Conservation (phyloP, 2,797 vertebrate genomes). For the Manis crassicaudata region DNA sequence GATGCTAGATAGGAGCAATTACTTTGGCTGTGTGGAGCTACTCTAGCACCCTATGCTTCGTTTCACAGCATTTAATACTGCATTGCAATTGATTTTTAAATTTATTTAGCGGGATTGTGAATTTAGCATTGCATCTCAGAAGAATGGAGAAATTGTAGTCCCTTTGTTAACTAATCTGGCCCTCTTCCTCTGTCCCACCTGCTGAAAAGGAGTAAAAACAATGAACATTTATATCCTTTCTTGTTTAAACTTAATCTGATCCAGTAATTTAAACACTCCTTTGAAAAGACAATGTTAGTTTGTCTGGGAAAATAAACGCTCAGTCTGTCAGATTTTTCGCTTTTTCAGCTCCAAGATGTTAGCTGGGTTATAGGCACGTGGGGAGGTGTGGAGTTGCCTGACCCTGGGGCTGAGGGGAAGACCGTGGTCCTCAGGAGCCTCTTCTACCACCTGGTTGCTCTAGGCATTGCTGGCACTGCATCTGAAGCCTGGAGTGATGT, state of each 20-base stretch:
- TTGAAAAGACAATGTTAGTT: background rate
- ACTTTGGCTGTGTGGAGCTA: background rate
- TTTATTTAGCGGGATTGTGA: constrained; percentile 18
- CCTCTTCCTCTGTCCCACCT: background rate
- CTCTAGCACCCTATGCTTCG: background rate
- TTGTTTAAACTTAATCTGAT: constrained; percentile 22
- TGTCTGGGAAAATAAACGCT: background rate
- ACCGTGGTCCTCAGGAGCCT: background rate
- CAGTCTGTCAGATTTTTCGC: background rate
- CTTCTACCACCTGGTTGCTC: background rate
- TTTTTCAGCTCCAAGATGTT: background rate
- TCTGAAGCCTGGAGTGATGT: background rate
- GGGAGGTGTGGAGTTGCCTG: background rate
- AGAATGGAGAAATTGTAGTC: background rate
- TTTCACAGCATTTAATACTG: constrained; percentile 11
- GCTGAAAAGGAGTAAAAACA: background rate
- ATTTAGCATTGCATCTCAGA: background rate
- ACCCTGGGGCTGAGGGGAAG: background rate
- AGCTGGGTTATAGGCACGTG: background rate
- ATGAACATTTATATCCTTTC: background rate
- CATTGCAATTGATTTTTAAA: constrained; percentile 50
- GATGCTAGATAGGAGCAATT: background rate
- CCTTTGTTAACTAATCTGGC: constrained; percentile 12
- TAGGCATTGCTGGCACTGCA: background rate
- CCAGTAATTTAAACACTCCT: background rate